A percentile compares a stretch with the other conserved stretches of the same genome.
phyloP scores from a whole-genome alignment of 2,888 invertebrate species.

The Craniophora ligustri region DNA sequence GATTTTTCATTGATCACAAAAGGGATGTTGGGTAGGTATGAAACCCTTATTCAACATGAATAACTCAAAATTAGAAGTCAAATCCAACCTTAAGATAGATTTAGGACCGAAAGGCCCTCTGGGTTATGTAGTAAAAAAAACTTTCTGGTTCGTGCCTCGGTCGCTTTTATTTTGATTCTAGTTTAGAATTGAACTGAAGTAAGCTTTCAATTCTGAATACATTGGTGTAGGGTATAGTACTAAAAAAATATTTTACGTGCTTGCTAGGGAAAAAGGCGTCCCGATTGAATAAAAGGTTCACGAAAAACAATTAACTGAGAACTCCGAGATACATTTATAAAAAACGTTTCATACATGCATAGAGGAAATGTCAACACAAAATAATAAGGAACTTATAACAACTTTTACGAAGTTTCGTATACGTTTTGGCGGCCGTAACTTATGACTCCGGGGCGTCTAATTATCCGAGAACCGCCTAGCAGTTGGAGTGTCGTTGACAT shows the following conservation, averaged over 20 bases:
- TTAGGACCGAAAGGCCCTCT: conserved; percentile 21
- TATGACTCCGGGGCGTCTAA: conserved; percentile 28
- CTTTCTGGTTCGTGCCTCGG: conserved; percentile 9
- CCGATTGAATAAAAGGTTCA: background rate
- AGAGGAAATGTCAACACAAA: conserved; percentile 18
- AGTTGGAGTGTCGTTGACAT: conserved; percentile 52
- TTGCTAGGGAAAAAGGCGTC: conserved; percentile 4
- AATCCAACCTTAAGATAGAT: conserved; percentile 42
- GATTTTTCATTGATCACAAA: conserved; percentile 51
- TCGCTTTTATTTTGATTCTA: conserved; percentile 10
- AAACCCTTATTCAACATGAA: conserved; percentile 36
- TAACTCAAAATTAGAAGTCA: conserved; percentile 47
- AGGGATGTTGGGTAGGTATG: conserved; percentile 15
- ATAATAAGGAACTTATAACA: conserved; percentile 35
- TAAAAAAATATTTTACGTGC: conserved; percentile 26
- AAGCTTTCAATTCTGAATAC: conserved; percentile 3
- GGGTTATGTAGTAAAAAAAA: conserved; percentile 26
- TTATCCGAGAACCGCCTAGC: conserved; percentile 35
- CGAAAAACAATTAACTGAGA: conserved; percentile 22
- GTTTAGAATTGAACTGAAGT: conserved; percentile 40
- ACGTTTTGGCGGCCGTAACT: conserved; percentile 21
- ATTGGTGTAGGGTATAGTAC: background rate
- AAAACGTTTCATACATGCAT: conserved; percentile 13
- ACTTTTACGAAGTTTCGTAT: conserved; percentile 30
- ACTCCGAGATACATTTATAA: background rate